phyloP scores from a whole-genome alignment of 2,113 vertebrate species.

The Megaptera novaeangliae region DNA sequence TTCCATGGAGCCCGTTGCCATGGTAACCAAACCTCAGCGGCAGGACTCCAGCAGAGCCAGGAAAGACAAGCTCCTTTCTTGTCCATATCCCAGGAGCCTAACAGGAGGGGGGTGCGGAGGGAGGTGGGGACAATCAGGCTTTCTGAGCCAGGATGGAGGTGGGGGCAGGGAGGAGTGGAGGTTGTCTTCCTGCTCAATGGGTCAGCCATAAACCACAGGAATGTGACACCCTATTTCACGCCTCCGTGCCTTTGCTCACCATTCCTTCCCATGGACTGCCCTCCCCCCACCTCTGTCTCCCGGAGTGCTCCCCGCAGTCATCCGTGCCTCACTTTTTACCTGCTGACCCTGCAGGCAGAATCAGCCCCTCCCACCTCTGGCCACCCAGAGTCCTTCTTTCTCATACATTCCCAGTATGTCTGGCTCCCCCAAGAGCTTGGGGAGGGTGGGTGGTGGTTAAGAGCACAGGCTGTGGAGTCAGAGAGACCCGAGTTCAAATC shows the following conservation, averaged over 20 bases:
- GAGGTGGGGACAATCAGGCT: slow-evolving; percentile 52
- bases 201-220: slow-evolving; percentile 40
- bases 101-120: background rate
- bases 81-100: slow-evolving; percentile 66
- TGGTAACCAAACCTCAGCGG: slow-evolving; percentile 71
- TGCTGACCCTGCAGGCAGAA: background rate
- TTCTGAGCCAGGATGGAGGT: slow-evolving; percentile 36
- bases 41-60: slow-evolving; percentile 70
- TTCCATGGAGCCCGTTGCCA: slow-evolving; percentile 63
- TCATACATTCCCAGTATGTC: background rate
- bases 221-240: slow-evolving; percentile 41
- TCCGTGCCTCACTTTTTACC: background rate
- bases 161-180: slow-evolving; percentile 42
- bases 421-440: background rate
- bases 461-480: background rate
- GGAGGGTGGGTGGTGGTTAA: background rate
- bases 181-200: slow-evolving; percentile 34
- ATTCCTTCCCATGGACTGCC: background rate
- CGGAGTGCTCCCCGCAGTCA: background rate
- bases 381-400: background rate
- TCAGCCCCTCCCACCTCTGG: background rate
- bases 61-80: slow-evolving; percentile 72
- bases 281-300: background rate
- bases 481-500: background rate
- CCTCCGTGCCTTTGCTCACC: slow-evolving; percentile 4